Conservation (phyloP, 2,797 vertebrate genomes). For the Buphagus erythrorhynchus region DNA sequence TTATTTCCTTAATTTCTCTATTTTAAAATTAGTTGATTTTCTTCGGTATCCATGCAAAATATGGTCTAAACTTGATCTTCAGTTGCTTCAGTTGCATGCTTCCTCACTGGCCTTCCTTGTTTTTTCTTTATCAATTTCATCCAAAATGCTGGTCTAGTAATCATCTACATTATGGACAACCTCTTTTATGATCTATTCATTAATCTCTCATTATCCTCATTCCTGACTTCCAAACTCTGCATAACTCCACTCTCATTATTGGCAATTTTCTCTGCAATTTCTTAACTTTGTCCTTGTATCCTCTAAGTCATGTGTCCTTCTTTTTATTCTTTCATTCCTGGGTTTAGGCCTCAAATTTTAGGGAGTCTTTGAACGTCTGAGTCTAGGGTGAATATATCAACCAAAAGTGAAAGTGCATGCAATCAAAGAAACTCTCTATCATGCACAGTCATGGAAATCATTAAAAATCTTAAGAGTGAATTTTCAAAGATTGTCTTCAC, state of each 20-base stretch:
- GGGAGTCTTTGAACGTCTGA: neutral
- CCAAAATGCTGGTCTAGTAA: constrained; percentile 10
- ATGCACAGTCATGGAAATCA: neutral
- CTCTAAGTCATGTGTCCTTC: neutral
- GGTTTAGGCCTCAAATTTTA: neutral
- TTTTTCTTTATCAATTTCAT: neutral
- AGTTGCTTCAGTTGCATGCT: neutral
- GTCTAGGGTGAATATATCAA: neutral
- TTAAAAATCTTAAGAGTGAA: neutral
- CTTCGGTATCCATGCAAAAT: neutral
- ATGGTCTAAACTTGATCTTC: neutral
- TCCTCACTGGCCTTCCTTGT: neutral
- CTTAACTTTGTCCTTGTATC: constrained; percentile 2
- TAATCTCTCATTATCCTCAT: constrained; percentile 22
- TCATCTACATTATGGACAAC: neutral
- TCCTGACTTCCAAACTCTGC: constrained; percentile 24
- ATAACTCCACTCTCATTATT: neutral
- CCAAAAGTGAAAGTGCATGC: neutral
- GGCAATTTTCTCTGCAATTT: constrained; percentile 11
- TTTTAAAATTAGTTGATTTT: neutral
- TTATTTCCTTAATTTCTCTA: neutral
- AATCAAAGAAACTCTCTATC: neutral
- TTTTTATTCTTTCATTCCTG: neutral
- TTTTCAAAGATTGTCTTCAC: neutral
- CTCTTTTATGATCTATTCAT: constrained; percentile 24